Base-by-base conservation (phyloP, 2,888 invertebrate genomes). In the Oxyteleia sp. region DNA sequence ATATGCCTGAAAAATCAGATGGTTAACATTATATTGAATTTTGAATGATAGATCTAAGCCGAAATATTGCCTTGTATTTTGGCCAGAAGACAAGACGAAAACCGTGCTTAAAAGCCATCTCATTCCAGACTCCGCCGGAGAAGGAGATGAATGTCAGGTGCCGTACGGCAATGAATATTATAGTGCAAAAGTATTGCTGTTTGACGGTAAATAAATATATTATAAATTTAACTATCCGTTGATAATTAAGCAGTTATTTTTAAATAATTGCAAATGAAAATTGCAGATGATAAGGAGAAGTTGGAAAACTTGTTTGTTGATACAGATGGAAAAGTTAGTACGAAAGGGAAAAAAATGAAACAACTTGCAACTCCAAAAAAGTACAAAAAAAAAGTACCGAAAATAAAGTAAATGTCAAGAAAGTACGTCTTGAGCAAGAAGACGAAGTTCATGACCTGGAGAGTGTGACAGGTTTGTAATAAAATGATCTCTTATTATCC, bases 11-110 rank as follows among this genome's bases (percentile, higher is more conserved):
- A n/a, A n/a, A n/a, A n/a, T n/a, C n/a, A n/a, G n/a, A n/a, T n/a
- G n/a, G n/a, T n/a, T n/a, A n/a, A n/a, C n/a, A n/a, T n/a, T n/a
- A n/a, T n/a, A n/a, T n/a, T n/a, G n/a, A n/a, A n/a, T n/a, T n/a
- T n/a, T n/a, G n/a, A n/a, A n/a, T n/a, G n/a, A n/a, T n/a, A n/a
- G n/a, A n/a, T n/a, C n/a, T n/a, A 23, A 26, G 35, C 55, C 35
- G 5, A 55, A 55, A 10, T 55, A 55, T 38, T 55, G 55, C 8
- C 55, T 55, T 0, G 55, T 55, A 35, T 55, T 55, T 8, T 55
- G 55, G 55, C 32, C 35, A 4, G 11, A 3, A 10, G 55, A 55
- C 18, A 55, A 35, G 18, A 35, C 35, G 1, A 38, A 35, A 55
- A 55, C 55, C 13, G 55, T 55, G 3, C 11, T 55, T 10, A 32